phyloP scores from a whole-genome alignment of 2,113 vertebrate species.

The Columba livia region DNA sequence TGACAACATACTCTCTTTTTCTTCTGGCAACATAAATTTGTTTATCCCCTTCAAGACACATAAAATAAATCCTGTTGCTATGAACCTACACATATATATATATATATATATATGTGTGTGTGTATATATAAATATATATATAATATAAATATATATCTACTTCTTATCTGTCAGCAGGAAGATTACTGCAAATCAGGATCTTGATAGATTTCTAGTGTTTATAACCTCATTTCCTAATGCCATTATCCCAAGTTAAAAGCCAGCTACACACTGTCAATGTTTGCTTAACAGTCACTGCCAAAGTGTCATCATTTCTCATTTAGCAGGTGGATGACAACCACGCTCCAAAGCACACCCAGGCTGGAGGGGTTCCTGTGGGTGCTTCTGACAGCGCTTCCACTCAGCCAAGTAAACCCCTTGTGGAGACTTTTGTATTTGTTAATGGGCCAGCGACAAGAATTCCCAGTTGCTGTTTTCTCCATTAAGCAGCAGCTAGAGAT shows the following conservation, averaged over 20 bases:
- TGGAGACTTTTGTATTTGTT: background rate
- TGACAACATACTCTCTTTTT: background rate
- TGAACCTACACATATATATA: background rate
- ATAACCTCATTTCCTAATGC: slow-evolving; percentile 27
- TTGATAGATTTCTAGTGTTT: slow-evolving; percentile 29
- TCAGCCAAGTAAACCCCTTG: background rate
- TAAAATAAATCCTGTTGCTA: slow-evolving; percentile 7
- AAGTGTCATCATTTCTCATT: background rate
- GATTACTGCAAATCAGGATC: slow-evolving; percentile 10
- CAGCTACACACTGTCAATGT: background rate
- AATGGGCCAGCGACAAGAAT: background rate
- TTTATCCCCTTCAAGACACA: background rate
- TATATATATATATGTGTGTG: too few species aligned
- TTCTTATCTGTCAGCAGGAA: background rate
- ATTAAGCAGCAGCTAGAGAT: background rate
- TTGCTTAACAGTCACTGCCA: background rate
- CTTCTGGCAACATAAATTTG: background rate
- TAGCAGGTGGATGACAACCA: background rate
- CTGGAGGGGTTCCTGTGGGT: background rate
- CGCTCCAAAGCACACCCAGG: background rate
- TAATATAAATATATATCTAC: background rate
- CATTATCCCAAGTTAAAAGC: background rate
- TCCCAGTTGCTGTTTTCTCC: background rate
- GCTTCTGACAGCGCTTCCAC: background rate
- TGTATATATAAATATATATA: too few species aligned